Evolutionary conservation across 2,113 vertebrate species (phyloP).

Genomic region (Chaetorhynchus papuensis): DNA sequence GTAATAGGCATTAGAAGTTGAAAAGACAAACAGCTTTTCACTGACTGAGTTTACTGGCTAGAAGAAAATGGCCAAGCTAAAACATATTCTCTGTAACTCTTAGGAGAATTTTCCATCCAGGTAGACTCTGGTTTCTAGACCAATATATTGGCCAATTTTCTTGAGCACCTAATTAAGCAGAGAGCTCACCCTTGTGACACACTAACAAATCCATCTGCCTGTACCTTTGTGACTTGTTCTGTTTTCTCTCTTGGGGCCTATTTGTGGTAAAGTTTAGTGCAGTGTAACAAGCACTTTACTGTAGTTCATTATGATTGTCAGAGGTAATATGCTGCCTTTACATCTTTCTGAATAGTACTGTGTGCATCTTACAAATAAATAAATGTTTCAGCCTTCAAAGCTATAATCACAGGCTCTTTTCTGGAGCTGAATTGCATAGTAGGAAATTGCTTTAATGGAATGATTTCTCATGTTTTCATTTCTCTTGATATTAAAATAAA

Average conservation of each 20-base stretch:
- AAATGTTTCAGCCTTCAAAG: constrained; percentile 16
- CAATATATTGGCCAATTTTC: background rate
- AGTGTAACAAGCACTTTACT: background rate
- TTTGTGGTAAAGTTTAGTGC: background rate
- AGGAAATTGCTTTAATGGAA: constrained; percentile 47
- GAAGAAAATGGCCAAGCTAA: background rate
- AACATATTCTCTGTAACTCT: background rate
- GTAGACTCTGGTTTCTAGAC: background rate
- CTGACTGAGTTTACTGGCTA: background rate
- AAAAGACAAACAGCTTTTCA: background rate
- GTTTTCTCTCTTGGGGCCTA: background rate
- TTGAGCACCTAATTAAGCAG: background rate
- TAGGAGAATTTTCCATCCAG: background rate
- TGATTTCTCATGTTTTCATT: constrained; percentile 48
- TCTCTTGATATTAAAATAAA: constrained; percentile 19
- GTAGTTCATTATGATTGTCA: background rate
- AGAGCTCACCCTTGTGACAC: background rate
- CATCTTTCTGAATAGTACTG: background rate
- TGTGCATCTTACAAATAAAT: constrained; percentile 21
- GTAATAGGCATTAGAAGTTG: background rate
- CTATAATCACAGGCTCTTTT: constrained; percentile 24
- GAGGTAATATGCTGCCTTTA: background rate
- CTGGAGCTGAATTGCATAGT: constrained; percentile 27
- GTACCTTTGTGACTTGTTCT: background rate
- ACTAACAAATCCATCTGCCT: background rate